A percentile compares a stretch with the other conserved stretches of the same genome.
phyloP scores from a whole-genome alignment of 2,888 invertebrate species.

The Chirona hameri region DNA sequence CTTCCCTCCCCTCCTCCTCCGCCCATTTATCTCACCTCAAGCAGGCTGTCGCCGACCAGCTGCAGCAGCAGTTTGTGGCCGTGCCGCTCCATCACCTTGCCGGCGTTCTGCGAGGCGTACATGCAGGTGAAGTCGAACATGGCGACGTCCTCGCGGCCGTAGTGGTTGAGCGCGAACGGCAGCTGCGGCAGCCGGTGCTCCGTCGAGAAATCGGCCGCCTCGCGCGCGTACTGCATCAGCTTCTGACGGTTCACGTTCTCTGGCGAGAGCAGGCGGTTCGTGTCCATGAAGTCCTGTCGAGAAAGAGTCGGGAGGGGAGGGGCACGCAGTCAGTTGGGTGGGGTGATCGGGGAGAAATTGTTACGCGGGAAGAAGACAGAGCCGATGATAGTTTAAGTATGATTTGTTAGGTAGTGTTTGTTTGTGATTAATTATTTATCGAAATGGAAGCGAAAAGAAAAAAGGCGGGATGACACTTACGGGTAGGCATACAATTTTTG shows the following conservation, averaged over 20 bases:
- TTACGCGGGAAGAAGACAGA: no score
- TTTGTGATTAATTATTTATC: no score
- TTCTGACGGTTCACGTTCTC: slow-evolving; percentile 89
- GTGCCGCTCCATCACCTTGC: slow-evolving; percentile 68
- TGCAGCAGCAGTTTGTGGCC: slow-evolving; percentile 80
- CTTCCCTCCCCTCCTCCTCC: background rate
- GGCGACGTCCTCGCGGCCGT: slow-evolving; percentile 94
- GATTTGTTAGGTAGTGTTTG: no score
- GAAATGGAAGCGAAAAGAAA: no score
- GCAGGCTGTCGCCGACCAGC: slow-evolving; percentile 90
- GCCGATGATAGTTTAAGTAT: no score
- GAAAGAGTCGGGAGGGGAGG: no score
- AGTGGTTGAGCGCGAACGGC: slow-evolving; percentile 96
- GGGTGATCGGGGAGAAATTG: no score
- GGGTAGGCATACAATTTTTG: no score
- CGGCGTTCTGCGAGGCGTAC: slow-evolving; percentile 95
- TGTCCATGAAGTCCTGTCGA: slow-evolving; percentile 79
- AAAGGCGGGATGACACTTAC: no score
- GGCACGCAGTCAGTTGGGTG: no score
- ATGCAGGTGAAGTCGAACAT: slow-evolving; percentile 99
- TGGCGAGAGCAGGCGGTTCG: slow-evolving; percentile 75
- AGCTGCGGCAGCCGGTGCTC: slow-evolving; percentile 76
- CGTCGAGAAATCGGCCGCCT: slow-evolving; percentile 93
- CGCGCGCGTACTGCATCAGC: slow-evolving; percentile 82
- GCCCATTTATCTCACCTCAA: slow-evolving; percentile 65